Evolutionary conservation across 2,888 invertebrate genomes (phyloP).

Genomic region (Hirtodrosophila histrioides): DNA sequence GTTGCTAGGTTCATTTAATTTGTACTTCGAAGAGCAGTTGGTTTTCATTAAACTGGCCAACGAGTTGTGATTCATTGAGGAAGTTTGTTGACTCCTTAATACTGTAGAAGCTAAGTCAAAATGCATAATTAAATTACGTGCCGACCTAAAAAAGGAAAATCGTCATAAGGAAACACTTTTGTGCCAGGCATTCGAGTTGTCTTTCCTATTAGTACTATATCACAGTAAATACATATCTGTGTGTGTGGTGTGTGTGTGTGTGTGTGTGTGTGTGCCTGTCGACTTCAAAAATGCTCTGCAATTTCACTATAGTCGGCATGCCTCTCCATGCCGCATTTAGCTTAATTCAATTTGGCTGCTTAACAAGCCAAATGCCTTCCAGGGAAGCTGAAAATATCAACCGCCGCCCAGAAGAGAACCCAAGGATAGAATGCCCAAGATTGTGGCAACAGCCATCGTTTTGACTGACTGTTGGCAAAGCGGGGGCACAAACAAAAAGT

Average conservation of each 20-base stretch:
- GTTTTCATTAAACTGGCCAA: no score
- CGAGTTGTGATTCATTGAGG: slow-evolving; percentile 14
- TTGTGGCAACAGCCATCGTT: no score
- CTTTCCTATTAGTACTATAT: neutral
- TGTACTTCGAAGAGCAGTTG: no score
- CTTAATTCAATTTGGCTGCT: slow-evolving; percentile 68
- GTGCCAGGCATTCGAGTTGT: slow-evolving; percentile 3
- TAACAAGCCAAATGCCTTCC: slow-evolving; percentile 66
- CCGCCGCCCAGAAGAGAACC: slow-evolving; percentile 32
- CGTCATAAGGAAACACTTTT: slow-evolving; percentile 16
- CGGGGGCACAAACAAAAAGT: slow-evolving; percentile 20
- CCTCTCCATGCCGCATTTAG: slow-evolving; percentile 51
- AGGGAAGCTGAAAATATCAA: slow-evolving; percentile 35
- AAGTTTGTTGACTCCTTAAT: slow-evolving; percentile 37
- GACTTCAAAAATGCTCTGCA: slow-evolving; percentile 34
- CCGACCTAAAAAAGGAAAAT: slow-evolving; percentile 17
- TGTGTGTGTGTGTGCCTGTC: slow-evolving; percentile 2
- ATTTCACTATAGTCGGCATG: slow-evolving; percentile 33
- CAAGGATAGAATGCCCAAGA: slow-evolving; percentile 26
- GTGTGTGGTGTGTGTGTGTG: neutral
- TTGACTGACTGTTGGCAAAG: slow-evolving; percentile 36
- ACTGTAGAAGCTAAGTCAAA: slow-evolving; percentile 23
- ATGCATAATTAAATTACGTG: slow-evolving; percentile 53
- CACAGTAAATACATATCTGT: slow-evolving; percentile 1
- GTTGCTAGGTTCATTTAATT: neutral